These are phyloP conservation scores for Lasioglossum vierecki DNA, from an alignment of 2,888 invertebrate genomes.

Conservation along the genomic window DNA sequence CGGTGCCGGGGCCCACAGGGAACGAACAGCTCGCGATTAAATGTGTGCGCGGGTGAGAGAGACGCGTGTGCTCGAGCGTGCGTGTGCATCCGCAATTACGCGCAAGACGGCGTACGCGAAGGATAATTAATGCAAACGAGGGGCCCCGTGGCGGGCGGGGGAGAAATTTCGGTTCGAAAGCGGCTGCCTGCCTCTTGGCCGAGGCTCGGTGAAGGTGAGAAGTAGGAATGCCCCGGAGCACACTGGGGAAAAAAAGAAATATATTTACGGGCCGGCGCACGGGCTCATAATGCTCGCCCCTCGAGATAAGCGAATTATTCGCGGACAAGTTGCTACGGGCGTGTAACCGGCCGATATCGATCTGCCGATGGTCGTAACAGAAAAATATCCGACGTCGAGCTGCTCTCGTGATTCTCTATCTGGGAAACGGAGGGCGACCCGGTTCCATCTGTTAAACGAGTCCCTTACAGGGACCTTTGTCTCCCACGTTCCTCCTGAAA, in stretches of 20 bases:
- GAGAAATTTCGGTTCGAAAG: constrained; percentile 60
- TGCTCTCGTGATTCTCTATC: constrained; percentile 49
- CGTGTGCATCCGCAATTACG: constrained; percentile 73
- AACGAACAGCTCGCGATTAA: background rate
- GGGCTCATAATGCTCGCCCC: constrained; percentile 51
- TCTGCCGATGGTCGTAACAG: constrained; percentile 41
- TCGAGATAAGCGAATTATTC: constrained; percentile 59
- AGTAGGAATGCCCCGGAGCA: constrained; percentile 57
- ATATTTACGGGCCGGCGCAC: constrained; percentile 55
- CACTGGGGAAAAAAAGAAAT: constrained; percentile 13
- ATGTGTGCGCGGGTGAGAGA: constrained; percentile 30
- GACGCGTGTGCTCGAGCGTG: constrained; percentile 50
- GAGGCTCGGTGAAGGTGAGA: constrained; percentile 61
- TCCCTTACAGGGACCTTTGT: constrained; percentile 2
- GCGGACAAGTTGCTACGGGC: constrained; percentile 57
- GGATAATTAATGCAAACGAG: constrained; percentile 73
- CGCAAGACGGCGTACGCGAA: constrained; percentile 65
- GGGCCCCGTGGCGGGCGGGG: constrained; percentile 23
- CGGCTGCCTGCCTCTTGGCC: constrained; percentile 2
- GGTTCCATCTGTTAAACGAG: constrained; percentile 34
- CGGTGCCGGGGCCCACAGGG: background rate
- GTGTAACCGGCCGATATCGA: constrained; percentile 54
- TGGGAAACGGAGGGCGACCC: constrained; percentile 29
- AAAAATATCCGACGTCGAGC: constrained; percentile 43
- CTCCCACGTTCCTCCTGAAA: background rate